phyloP scores from a whole-genome alignment of 2,888 invertebrate species.

The Synergus japonicus region DNA sequence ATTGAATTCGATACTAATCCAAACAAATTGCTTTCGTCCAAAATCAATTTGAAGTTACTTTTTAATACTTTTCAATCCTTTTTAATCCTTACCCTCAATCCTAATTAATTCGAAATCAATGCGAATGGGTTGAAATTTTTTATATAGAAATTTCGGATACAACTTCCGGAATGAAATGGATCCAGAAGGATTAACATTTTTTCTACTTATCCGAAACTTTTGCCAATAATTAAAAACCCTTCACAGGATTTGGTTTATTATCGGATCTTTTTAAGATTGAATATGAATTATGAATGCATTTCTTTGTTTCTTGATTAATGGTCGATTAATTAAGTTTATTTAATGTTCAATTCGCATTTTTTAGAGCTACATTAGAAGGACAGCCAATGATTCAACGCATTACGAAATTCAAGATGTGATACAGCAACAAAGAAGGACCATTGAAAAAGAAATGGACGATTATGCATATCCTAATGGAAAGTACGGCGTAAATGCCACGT shows the following conservation, averaged over 20 bases:
- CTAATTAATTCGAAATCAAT: too few relatives aligned
- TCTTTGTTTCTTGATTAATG: neutral
- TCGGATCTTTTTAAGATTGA: neutral
- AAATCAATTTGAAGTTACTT: too few relatives aligned
- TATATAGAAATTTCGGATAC: too few relatives aligned
- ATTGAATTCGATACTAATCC: too few relatives aligned
- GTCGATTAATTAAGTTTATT: neutral
- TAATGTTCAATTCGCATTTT: constrained; percentile 18
- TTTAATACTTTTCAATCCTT: too few relatives aligned
- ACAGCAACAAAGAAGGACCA: constrained; percentile 79
- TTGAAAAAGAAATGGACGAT: constrained; percentile 81
- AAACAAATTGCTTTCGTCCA: too few relatives aligned
- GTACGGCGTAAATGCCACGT: constrained; percentile 79
- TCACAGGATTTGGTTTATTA: neutral
- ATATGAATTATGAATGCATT: neutral
- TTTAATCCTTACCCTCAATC: too few relatives aligned
- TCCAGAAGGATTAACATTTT: too few relatives aligned
- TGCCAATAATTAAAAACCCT: too few relatives aligned
- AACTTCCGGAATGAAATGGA: too few relatives aligned
- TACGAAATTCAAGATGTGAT: constrained; percentile 81
- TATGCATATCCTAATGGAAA: constrained; percentile 82
- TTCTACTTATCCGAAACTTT: too few relatives aligned
- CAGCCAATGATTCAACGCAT: constrained; percentile 63
- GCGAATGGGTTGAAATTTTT: too few relatives aligned
- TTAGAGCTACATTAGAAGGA: constrained; percentile 65